Base-by-base conservation (phyloP, 2,888 invertebrate species). In the Tanypteryx hageni region DNA sequence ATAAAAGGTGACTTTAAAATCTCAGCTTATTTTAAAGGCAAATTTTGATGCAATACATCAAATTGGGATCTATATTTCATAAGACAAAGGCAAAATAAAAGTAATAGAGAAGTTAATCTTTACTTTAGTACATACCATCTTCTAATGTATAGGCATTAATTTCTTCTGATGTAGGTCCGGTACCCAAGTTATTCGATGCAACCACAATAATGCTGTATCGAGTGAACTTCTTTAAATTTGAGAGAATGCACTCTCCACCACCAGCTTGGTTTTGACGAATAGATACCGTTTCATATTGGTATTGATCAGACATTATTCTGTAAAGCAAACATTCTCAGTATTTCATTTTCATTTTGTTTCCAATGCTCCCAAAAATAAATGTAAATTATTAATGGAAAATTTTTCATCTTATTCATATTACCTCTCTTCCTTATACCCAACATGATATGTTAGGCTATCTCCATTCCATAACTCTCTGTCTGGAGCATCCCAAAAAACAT, bases 401-500 rank as follows among this genome's bases (percentile, higher is more conserved):
- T 64, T 16, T 18, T 11, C 14, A 14, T 13, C 13, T 44, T n/a
- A 0, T 18, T 27, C 3, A 56, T 16, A 10, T 61, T 93, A 94
- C 93, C 94, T 93, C 92, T 93, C 93, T 92, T 93, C 93, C 92
- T 93, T 93, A 92, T 93, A 94, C n/a, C 94, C 94, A 44, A 94
- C 93, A 92, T 94, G 93, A 93, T 95, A 95, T 7, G 95, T 95
- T 14, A 94, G 93, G 68, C 95, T 94, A 64, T 94, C 93, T 31
- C 95, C 95, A 93, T 95, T 95, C 93, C 94, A 94, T 92, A 94
- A 93, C 59, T 94, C 94, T 58, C 93, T 93, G 11, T 93, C 93
- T 13, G 95, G 95, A 93, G 95, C 94, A 94, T 94, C 94, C 95
- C 95, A 95, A 64, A 94, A 94, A 81, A 95, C 94, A 93, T 94